Base-by-base conservation (phyloP, 2,113 vertebrate genomes). In the Tenrec ecaudatus region DNA sequence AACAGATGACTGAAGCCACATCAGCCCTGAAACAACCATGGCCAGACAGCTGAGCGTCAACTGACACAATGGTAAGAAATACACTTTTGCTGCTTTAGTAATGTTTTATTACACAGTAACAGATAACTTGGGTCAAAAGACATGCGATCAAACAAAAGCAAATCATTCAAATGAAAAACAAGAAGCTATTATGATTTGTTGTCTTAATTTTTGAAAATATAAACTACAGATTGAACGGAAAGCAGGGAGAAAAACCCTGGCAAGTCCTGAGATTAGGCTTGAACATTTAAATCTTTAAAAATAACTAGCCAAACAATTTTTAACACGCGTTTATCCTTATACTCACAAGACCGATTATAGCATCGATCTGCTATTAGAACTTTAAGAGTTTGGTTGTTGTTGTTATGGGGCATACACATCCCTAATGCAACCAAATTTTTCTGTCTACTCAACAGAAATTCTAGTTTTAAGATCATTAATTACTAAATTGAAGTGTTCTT, bases 121-220 rank as follows among this genome's bases (percentile, higher is more conserved):
- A 89, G 1, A 8, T 20, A 80, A 89, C 6, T 81, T 20, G 76
- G 36, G 58, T 68, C n/a, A 88, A 47, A 88, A 95, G 91, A 33
- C 10, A 64, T 11, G 71, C 84, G 36, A 31, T n/a, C 10, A 85
- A 62, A 79, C 12, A 36, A 5, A 20, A 93, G 47, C 64, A 12
- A 91, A 47, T 84, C 38, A 66, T 31, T 86, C 27, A 94, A 90
- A 91, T 57, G 86, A 27, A 76, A 66, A 83, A 88, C 36, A 77
- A 91, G 29, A 93, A 84, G 25, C 68, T 69, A 3, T 29, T 64
- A 66, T 81, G 71, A 91, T 81, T 95, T 25, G 29, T 9, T 71
- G 31, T 77, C 98, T 98, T 98, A 98, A 98, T 98, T 97, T 95
- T 78, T 90, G 66, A 94, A 27, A 89, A 20, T 93, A 95, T 33